Evolutionary conservation across 2,113 vertebrate genomes (phyloP), one percentile per base, ranked within the genome.

Genomic region (Rhinopithecus roxellana): DNA sequence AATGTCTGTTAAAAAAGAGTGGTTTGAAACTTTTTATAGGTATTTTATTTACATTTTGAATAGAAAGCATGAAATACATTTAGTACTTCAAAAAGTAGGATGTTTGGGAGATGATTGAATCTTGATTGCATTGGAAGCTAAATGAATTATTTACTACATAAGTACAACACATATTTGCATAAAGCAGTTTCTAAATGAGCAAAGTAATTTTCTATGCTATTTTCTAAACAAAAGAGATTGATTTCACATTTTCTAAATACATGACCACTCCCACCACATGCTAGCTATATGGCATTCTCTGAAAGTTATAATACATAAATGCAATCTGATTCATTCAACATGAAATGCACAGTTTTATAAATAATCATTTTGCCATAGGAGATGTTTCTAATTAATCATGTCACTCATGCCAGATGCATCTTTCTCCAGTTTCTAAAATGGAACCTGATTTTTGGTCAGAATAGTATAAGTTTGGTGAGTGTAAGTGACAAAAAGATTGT

Each of bases 131-230:
- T 40, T 88, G 55, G 38, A 97, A 93, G 67, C 80, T 75, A 59
- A 92, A 91, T 93, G 18, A 45, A 64, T 97, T 90, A 96, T 98
- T 97, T 98, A 90, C 90, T 95, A n/a, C 23, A 8, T 57, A 96
- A 95, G 52, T 77, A 84, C 2, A 94, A 88, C 45, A 11, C 64
- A 69, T 89, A 96, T 80, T 97, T 92, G 84, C 74, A 87, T 84
- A 94, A 91, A 95, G 57, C 67, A 81, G 45, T 86, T 93, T 87
- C 27, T 45, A 92, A 94, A 75, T 64, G 78, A 94, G 50, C 8
- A 30, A 78, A 88, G 94, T 95, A 78, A 93, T 92, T 97, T 97
- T 89, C 64, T 43, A 94, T 18, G 91, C 45, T 1, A 5, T 81
- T 20, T 92, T 55, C 82, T 90, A 85, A 88, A 78, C 89, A 88